Evolutionary conservation across 2,888 invertebrate genomes (phyloP), one percentile per base, ranked within the genome.

Genomic region (Cheilosia soror): DNA sequence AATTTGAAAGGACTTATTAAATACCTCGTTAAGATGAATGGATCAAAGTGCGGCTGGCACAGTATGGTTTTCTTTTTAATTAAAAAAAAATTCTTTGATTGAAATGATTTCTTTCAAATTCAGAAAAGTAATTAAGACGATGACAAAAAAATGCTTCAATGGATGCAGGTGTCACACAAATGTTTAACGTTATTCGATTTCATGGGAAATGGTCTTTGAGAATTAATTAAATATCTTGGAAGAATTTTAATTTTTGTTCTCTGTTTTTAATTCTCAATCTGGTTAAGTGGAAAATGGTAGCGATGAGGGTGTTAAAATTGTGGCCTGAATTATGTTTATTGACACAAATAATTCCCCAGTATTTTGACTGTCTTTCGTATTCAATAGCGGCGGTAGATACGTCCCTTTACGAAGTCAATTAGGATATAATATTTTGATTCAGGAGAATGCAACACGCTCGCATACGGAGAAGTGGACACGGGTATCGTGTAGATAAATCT

Each of bases 11-110:
- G 47, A 66, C 53, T 68, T 73, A 68, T 62, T 69, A 63, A 69
- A 75, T 69, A 57, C 62, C 51, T 81, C 73, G 40, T 66, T 60
- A 44, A 62, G 57, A 63, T 58, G 55, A 75, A 72, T 68, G 33
- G 57, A 75, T 75, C 20, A 63, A 57, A 62, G 55, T 33, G 13
- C 49, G 20, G 27, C 9, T 11, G 15, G 29, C 15, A n/a, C 11
- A 2, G 51, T 25, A 20, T 58, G 71, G 37, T 27, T n/a, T 49
- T 60, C 37, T 9, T 71, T 58, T 71, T 71, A 71, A 71, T 71
- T 71, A 71, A 20, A 58, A 49, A 49, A 4, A 49, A 58, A 58
- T 71, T 71, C 49, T 49, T 49, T n/a, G 29, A 37, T 49, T 71
- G 27, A 44, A 71, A 47, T n/a, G 31, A 20, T 37, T 68, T 53